Evolutionary conservation across 2,113 vertebrate genomes (phyloP).

Genomic region (Bolborhynchus lineola): DNA sequence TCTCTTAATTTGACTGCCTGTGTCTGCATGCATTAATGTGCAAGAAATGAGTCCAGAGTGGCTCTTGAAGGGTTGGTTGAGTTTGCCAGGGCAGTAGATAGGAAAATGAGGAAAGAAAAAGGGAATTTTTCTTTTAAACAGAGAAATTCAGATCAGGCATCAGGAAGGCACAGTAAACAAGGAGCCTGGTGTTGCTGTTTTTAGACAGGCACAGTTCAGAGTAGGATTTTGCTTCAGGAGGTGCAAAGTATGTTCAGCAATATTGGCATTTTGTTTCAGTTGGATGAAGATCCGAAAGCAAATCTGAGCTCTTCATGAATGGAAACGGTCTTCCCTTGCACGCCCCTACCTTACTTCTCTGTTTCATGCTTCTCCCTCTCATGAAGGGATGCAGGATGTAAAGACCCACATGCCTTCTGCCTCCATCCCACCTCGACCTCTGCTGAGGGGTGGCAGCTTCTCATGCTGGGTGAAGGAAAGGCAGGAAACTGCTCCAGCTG

Average conservation of each 20-base stretch:
- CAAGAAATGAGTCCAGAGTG: background rate
- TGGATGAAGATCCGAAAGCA: background rate
- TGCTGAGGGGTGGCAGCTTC: background rate
- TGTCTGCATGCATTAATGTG: background rate
- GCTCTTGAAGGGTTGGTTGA: background rate
- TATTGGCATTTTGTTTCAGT: slow-evolving; percentile 27
- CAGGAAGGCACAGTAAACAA: background rate
- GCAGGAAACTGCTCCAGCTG: background rate
- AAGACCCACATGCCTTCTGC: background rate
- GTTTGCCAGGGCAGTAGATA: background rate
- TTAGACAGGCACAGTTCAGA: slow-evolving; percentile 2
- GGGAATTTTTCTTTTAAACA: background rate
- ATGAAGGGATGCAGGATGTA: accelerated
- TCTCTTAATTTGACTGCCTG: background rate
- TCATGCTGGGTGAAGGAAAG: background rate
- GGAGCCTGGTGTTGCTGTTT: background rate
- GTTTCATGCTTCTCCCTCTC: background rate
- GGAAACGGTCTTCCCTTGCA: background rate
- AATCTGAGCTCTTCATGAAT: slow-evolving; percentile 23
- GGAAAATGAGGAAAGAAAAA: background rate
- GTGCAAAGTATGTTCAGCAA: slow-evolving; percentile 44
- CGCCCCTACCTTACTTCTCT: background rate
- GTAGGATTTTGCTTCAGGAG: slow-evolving; percentile 13
- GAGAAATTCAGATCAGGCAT: background rate
- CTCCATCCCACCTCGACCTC: background rate